These are phyloP conservation scores for Phytoseiulus persimilis DNA, from an alignment of 2,888 invertebrate species.

Conservation along the genomic window DNA sequence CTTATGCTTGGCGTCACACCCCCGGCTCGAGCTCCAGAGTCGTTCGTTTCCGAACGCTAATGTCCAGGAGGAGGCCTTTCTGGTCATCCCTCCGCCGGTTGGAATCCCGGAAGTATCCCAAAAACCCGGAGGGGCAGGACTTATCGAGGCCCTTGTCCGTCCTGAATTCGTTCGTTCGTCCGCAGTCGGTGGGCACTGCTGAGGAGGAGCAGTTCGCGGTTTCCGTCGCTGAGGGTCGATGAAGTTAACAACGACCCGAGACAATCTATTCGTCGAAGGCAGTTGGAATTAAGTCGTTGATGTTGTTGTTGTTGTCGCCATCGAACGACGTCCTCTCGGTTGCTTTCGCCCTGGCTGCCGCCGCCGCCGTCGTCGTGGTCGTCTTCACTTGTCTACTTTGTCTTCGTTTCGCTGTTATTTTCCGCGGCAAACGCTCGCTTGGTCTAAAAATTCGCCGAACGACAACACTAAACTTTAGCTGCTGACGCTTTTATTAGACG, in stretches of 20 bases:
- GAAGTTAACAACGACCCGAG: neutral
- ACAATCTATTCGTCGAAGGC: neutral
- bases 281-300: neutral
- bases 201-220: neutral
- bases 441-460: conserved; percentile 5
- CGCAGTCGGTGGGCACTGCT: neutral
- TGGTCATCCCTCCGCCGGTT: too few relatives aligned
- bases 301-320: neutral
- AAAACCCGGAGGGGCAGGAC: too few relatives aligned
- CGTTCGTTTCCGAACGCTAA: too few relatives aligned
- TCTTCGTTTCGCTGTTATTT: neutral
- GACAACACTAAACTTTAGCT: conserved; percentile 5
- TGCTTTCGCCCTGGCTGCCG: too few relatives aligned
- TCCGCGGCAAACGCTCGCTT: neutral
- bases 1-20: too few relatives aligned
- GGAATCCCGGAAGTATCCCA: too few relatives aligned
- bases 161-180: neutral
- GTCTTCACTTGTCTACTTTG: neutral
- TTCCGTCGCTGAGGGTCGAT: neutral
- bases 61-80: too few relatives aligned
- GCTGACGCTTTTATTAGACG: conserved; percentile 5
- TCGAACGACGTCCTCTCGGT: neutral
- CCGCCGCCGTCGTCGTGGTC: neutral
- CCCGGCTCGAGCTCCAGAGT: too few relatives aligned
- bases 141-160: too few relatives aligned